Evolutionary conservation across 1,140 invertebrate genomes (phyloP).

Genomic region (Stegodyphus dumicola): DNA sequence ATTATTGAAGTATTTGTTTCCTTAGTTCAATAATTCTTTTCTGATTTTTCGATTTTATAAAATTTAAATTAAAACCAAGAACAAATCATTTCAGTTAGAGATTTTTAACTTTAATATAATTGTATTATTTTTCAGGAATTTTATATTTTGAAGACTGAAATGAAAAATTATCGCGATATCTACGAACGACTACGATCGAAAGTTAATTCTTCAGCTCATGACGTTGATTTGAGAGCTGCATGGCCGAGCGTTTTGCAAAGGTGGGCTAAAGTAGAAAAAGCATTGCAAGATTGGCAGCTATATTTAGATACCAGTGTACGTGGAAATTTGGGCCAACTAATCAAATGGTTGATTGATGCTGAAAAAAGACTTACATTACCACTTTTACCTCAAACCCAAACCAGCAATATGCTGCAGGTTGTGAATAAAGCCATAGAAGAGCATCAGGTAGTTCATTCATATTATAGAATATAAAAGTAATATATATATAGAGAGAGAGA

Average conservation of each 20-base stretch:
- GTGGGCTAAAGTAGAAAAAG: slow-evolving; percentile 63
- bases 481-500: no score
- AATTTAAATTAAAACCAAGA: no score
- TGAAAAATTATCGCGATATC: slow-evolving; percentile 52
- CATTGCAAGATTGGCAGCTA: slow-evolving; percentile 80
- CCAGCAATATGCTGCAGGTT: slow-evolving; percentile 72
- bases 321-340: slow-evolving; percentile 83
- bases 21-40: no score
- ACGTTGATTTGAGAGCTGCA: slow-evolving; percentile 46
- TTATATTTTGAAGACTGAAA: slow-evolving; percentile 59
- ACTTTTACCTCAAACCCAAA: slow-evolving; percentile 76
- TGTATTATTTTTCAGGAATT: slow-evolving; percentile 61
- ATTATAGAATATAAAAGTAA: no score
- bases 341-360: slow-evolving; percentile 89
- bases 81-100: no score
- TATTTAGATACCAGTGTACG: slow-evolving; percentile 84
- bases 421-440: slow-evolving; percentile 33
- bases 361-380: slow-evolving; percentile 83
- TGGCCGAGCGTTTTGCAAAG: slow-evolving; percentile 63
- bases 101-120: no score
- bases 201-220: slow-evolving; percentile 21
- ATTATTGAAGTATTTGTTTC: no score
- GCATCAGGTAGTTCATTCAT: slow-evolving; percentile 29
- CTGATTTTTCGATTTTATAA: no score
- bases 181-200: slow-evolving; percentile 61